Conservation (phyloP, 1,140 invertebrate genomes). For the Drosophila parabipectinata region DNA sequence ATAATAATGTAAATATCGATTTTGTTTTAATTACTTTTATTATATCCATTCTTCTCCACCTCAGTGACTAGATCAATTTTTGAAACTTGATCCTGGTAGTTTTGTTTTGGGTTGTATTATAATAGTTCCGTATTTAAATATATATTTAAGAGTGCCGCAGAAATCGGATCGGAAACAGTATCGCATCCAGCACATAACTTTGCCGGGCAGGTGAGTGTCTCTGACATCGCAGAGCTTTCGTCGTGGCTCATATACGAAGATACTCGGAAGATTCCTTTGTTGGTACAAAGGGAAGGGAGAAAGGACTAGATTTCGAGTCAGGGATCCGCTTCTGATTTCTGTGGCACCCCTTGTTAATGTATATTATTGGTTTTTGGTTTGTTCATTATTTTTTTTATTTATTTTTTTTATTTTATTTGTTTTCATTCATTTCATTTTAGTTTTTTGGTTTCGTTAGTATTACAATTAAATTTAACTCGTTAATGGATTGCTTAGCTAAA, state of each 20-base stretch:
- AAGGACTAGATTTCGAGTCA: too few relatives aligned
- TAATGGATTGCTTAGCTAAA: constrained; percentile 80
- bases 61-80: constrained; percentile 68
- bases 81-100: constrained; percentile 58
- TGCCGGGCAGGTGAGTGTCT: too few relatives aligned
- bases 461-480: constrained; percentile 75
- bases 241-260: too few relatives aligned
- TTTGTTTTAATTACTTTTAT: constrained; percentile 61
- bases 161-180: neutral
- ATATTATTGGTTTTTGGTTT: constrained; percentile 59
- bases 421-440: constrained; percentile 1
- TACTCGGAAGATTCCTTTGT: too few relatives aligned
- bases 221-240: too few relatives aligned
- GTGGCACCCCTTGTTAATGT: constrained; percentile 24
- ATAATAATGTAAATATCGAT: constrained; percentile 9
- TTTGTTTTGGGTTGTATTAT: constrained; percentile 21
- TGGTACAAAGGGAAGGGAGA: too few relatives aligned
- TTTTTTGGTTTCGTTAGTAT: constrained; percentile 50
- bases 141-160: constrained; percentile 43
- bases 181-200: too few relatives aligned
- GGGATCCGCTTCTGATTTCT: neutral
- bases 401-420: neutral
- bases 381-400: constrained; percentile 5
- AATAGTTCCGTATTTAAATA: constrained; percentile 63
- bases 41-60: constrained; percentile 45